Conservation (phyloP, 64 coral and sea anemone genomes). For the Dendronephthya gigantea region DNA sequence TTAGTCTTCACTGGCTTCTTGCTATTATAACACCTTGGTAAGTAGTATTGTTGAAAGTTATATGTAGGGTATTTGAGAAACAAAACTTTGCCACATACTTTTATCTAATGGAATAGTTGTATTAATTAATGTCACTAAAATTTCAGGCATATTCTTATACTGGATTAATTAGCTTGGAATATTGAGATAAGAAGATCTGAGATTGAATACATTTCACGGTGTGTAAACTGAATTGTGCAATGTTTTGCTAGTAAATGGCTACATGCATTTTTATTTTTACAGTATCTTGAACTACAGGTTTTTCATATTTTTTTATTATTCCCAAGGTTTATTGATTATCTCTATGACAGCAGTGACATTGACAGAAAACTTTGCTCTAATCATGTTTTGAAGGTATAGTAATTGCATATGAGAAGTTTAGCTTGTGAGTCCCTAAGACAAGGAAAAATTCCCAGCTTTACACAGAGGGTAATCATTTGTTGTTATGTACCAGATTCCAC, state of each 20-base stretch:
- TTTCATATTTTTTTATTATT: not conserved
- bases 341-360: not conserved
- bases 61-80: not conserved
- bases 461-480: not conserved
- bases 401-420: not conserved
- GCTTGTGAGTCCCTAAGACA: not conserved
- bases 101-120: not conserved
- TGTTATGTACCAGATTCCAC: slow-evolving; percentile 3
- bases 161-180: not conserved
- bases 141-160: slow-evolving; percentile 12
- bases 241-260: no score
- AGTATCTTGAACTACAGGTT: not conserved
- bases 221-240: not conserved
- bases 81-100: not conserved
- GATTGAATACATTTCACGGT: not conserved
- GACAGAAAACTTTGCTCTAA: not conserved
- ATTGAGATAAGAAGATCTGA: not conserved
- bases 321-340: not conserved
- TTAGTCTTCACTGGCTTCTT: no score
- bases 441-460: no score
- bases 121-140: not conserved
- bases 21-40: slow-evolving; percentile 16
- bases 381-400: not conserved
- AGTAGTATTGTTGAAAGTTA: not conserved
- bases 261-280: not conserved